Percentiles rank a stretch among this genome's conserved stretches.
These are phyloP conservation scores for Malaclemys terrapin DNA, from an alignment of 2,113 vertebrate genomes.

Conservation along the genomic window DNA sequence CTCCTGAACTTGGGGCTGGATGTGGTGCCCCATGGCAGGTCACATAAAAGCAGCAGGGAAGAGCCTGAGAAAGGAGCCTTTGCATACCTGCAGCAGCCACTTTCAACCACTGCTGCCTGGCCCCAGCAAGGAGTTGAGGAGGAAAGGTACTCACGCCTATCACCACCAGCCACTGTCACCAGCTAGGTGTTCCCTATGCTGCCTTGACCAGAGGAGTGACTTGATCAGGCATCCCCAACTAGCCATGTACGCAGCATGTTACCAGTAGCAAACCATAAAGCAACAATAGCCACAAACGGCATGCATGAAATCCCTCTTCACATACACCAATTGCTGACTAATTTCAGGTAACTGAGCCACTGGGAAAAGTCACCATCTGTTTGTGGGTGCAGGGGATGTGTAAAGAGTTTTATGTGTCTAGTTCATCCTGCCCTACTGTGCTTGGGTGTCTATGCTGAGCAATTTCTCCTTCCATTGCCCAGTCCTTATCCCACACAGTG, in stretches of 20 bases:
- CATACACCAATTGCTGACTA: neutral
- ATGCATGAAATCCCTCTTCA: neutral
- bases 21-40: neutral
- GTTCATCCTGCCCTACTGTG: neutral
- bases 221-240: neutral
- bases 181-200: neutral
- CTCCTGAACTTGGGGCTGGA: neutral
- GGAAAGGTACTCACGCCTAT: neutral
- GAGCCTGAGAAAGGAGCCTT: neutral
- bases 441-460: neutral
- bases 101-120: neutral
- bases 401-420: neutral
- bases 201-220: neutral
- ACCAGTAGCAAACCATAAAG: neutral
- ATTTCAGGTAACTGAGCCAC: neutral
- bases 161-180: too few relatives aligned
- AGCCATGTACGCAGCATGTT: neutral
- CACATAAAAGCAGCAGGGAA: neutral
- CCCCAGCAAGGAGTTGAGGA: neutral
- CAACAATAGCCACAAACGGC: neutral
- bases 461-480: neutral
- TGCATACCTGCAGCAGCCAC: neutral
- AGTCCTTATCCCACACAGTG: neutral
- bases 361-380: neutral
- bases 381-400: neutral